Evolutionary conservation across 2,888 invertebrate genomes (phyloP), one percentile per base, ranked within the genome.

Genomic region (Rotaria sp.): DNA sequence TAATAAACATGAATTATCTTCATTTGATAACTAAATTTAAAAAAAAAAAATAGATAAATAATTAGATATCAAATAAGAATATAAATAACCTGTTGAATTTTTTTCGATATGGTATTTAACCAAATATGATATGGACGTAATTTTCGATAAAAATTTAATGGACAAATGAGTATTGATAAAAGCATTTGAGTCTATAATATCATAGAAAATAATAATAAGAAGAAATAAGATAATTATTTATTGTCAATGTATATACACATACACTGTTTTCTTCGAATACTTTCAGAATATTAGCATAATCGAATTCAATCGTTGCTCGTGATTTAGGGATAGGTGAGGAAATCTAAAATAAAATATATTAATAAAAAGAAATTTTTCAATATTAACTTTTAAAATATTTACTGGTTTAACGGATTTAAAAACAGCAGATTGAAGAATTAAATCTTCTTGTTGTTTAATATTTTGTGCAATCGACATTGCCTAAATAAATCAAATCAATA

Each of bases 361-460:
- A 3, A 74, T 4, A 35, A 24, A 21, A 21, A 11, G 7, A 45
- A 7, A 45, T 45, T 15, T 18, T 18, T 50, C 15, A 4, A n/a
- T 50, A 13, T 50, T 18, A 1, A 13, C 18, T 38, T 26, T 13
- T 10, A 26, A 67, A 55, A 67, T 45, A 45, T 26, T 26, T 45
- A 45, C 45, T 45, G 80, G 45, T 80, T 45, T 26, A 11, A 45
- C n/a, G 11, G 80, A 80, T 45, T 80, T 80, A 45, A 80, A 80
- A n/a, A 80, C 45, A n/a, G 41, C 45, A 15, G 80, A 80, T 45
- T 45, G 80, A 15, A 41, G 41, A 41, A 80, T 80, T 26, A 80
- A 80, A 80, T 80, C 45, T 45, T 80, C 80, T 45, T 80, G 80
- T n/a, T 45, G 41, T 80, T 15, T 80, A 10, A 80, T 80, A n/a